Evolutionary conservation across 1,140 invertebrate genomes (phyloP).

Genomic region (Lepidurus couesii): DNA sequence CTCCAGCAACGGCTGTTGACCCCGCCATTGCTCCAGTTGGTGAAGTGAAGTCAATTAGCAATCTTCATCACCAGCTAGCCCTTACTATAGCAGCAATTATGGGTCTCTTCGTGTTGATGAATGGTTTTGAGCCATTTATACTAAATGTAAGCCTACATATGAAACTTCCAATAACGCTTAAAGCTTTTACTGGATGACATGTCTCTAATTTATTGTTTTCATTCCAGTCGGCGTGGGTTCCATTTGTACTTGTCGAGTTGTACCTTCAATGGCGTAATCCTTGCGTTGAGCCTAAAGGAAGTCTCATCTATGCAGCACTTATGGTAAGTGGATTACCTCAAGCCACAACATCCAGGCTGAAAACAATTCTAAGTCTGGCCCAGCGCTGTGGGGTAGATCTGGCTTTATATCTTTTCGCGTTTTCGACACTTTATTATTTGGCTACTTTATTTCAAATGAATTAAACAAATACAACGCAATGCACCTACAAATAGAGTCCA

Average conservation of each 20-base stretch:
- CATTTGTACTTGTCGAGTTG: background rate
- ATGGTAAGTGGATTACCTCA: background rate
- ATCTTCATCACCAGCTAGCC: background rate
- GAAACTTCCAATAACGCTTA: background rate
- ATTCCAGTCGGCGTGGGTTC: background rate
- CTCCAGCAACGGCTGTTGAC: background rate
- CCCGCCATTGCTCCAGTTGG: background rate
- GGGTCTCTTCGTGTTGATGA: background rate
- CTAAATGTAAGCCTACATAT: background rate
- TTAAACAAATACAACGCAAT: background rate
- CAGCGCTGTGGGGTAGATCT: background rate
- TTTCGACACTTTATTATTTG: background rate
- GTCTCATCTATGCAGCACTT: background rate
- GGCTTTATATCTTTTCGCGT: background rate
- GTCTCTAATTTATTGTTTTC: background rate
- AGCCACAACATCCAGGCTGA: background rate
- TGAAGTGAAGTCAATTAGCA: background rate
- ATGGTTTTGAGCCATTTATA: background rate
- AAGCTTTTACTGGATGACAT: too few relatives aligned
- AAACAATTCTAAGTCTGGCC: background rate
- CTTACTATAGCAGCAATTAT: background rate
- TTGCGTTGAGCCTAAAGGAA: background rate
- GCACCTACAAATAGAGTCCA: background rate
- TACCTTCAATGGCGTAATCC: constrained; percentile 1
- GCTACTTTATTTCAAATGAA: background rate